These are phyloP conservation scores for Recurvirostra avosetta DNA, from an alignment of 2,113 vertebrate genomes.

Conservation along the genomic window DNA sequence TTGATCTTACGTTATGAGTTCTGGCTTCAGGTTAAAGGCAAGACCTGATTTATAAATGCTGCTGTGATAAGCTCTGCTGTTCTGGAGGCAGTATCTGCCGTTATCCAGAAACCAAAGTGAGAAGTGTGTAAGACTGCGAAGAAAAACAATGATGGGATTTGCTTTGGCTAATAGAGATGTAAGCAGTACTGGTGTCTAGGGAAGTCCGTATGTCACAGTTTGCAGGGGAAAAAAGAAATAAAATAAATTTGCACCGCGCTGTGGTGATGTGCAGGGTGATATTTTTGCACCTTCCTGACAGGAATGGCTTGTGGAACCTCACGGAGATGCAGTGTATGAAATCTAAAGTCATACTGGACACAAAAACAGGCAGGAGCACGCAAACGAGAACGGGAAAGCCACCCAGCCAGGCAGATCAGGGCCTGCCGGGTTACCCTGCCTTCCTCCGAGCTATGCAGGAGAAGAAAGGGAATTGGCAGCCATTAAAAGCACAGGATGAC, in stretches of 20 bases:
- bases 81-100: background rate
- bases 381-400: background rate
- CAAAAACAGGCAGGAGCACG: background rate
- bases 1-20: background rate
- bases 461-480: conserved; percentile 24
- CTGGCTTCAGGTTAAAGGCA: background rate
- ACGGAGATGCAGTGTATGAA: background rate
- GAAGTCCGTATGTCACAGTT: background rate
- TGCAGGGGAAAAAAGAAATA: background rate
- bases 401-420: background rate
- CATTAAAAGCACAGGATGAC: background rate
- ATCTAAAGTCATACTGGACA: background rate
- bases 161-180: background rate
- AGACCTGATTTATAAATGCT: background rate
- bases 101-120: background rate
- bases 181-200: background rate
- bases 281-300: background rate
- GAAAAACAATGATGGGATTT: background rate
- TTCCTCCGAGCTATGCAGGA: background rate
- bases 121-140: background rate
- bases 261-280: background rate
- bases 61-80: background rate
- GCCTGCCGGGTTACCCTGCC: conserved; percentile 35
- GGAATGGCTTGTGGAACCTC: background rate
- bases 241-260: background rate